Conservation (phyloP, 2,113 vertebrate species). For the Zapornia atra region DNA sequence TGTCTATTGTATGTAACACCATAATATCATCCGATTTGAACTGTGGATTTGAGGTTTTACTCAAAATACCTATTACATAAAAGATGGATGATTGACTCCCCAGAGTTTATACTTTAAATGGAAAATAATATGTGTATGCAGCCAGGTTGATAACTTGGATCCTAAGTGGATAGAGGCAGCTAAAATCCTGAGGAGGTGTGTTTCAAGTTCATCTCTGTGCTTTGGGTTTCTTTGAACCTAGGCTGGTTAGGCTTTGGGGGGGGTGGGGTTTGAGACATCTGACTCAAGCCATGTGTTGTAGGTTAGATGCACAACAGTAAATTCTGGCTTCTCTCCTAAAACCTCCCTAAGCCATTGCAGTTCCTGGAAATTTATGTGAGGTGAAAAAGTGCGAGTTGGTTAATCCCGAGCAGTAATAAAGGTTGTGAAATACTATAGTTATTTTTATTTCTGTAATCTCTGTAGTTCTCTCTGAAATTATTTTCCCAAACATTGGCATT, state of each 20-base stretch:
- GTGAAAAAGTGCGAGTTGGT: neutral
- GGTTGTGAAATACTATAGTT: neutral
- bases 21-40: neutral
- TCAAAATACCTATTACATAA: neutral
- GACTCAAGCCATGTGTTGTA: neutral
- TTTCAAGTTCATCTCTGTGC: neutral
- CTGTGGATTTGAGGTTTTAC: neutral
- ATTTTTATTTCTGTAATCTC: slow-evolving; percentile 15
- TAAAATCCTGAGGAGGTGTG: neutral
- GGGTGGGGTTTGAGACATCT: neutral
- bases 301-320: neutral
- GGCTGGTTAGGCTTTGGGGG: neutral
- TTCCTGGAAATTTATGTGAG: neutral
- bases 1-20: neutral
- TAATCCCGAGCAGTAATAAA: neutral
- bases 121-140: neutral
- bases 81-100: neutral
- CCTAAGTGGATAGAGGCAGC: neutral
- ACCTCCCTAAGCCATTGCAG: neutral
- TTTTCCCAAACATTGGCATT: slow-evolving; percentile 5
- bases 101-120: neutral
- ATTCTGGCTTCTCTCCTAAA: neutral
- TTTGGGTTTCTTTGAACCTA: neutral
- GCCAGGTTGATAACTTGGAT: neutral
- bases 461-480: neutral